Evolutionary conservation across 2,888 invertebrate species (phyloP).

Genomic region (Pandemis cinnamomeana): DNA sequence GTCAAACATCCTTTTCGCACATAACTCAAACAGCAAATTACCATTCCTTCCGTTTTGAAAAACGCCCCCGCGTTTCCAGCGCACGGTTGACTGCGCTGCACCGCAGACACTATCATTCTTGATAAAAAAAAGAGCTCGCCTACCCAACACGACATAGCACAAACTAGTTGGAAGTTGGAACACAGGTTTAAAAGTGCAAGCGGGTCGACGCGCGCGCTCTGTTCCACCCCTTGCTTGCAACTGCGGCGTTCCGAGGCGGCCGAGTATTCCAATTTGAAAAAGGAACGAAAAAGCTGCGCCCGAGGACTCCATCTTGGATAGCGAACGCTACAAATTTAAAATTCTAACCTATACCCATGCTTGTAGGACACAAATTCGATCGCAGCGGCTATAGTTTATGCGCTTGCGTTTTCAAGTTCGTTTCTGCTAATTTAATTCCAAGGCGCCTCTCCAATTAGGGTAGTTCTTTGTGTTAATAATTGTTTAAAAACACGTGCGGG

Average conservation of each 20-base stretch:
- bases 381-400: conserved; percentile 35
- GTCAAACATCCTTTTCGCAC: conserved; percentile 38
- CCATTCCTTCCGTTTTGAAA: conserved; percentile 37
- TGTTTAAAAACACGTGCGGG: conserved; percentile 47
- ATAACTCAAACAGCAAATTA: conserved; percentile 35
- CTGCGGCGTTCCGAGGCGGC: conserved; percentile 57
- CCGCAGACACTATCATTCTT: conserved; percentile 47
- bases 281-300: conserved; percentile 68
- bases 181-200: conserved; percentile 13
- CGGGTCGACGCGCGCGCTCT: conserved; percentile 48
- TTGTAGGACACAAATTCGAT: conserved; percentile 38
- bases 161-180: background rate
- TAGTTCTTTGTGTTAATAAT: conserved; percentile 51
- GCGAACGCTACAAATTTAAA: conserved; percentile 46
- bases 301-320: conserved; percentile 68
- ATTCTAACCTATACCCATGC: conserved; percentile 37
- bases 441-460: conserved; percentile 60
- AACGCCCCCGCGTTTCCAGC: conserved; percentile 37
- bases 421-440: conserved; percentile 60
- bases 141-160: conserved; percentile 8
- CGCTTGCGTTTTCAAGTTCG: conserved; percentile 46
- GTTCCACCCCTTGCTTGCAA: conserved; percentile 60
- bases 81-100: conserved; percentile 43
- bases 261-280: conserved; percentile 73
- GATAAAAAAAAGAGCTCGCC: conserved; percentile 46